A percentile compares a stretch with the other conserved stretches of the same genome.
These are phyloP conservation scores for Oryzias celebensis DNA, from an alignment of 2,113 vertebrate genomes.

Conservation along the genomic window DNA sequence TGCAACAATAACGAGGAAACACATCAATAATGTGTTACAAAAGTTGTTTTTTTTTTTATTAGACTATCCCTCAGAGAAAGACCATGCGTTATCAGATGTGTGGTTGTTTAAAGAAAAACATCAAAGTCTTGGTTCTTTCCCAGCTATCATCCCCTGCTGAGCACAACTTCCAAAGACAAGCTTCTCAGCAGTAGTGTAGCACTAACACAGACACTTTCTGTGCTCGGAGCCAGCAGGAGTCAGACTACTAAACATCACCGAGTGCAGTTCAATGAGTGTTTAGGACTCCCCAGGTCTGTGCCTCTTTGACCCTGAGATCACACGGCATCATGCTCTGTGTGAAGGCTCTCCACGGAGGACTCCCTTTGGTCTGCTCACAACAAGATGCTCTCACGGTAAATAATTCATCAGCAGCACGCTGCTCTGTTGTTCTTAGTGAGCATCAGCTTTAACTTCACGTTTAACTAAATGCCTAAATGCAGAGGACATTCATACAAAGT, in stretches of 20 bases:
- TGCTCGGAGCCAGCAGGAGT: conserved; percentile 26
- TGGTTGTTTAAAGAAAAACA: conserved; percentile 6
- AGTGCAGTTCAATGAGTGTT: conserved; percentile 46
- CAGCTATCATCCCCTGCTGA: conserved; percentile 8
- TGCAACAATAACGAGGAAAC: conserved; percentile 10
- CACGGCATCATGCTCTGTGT: conserved; percentile 21
- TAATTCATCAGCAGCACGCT: conserved; percentile 27
- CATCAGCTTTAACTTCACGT: conserved; percentile 2
- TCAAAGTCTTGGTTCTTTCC: conserved; percentile 19
- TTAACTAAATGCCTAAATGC: conserved; percentile 5
- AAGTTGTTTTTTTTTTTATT: conserved; percentile 18
- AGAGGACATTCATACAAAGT: conserved; percentile 1
- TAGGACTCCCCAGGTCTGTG: conserved; percentile 34
- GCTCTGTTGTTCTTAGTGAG: neutral
- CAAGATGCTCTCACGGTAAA: conserved; percentile 31
- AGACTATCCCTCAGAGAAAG: conserved; percentile 1
- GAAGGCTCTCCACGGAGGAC: conserved; percentile 18
- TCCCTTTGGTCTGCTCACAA: conserved; percentile 10
- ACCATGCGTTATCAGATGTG: neutral
- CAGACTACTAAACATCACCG: conserved; percentile 42
- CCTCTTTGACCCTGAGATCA: conserved; percentile 43
- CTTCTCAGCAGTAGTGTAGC: conserved; percentile 2
- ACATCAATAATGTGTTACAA: conserved; percentile 19
- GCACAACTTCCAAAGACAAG: conserved; percentile 18
- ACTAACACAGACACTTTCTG: neutral